Conservation (phyloP, 2,888 invertebrate genomes). For the Rotaria magnacalcarata region DNA sequence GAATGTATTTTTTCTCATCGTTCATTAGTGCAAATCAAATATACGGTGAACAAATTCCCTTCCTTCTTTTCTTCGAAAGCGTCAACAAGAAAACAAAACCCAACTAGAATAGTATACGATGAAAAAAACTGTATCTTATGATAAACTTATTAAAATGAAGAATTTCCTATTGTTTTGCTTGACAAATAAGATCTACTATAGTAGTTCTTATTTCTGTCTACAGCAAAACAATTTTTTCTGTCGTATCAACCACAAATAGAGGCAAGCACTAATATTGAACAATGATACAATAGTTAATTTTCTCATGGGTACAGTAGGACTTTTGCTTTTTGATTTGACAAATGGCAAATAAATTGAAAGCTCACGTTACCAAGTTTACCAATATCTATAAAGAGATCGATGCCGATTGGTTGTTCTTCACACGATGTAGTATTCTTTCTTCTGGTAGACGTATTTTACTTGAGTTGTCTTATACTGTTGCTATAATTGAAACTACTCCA, state of each 20-base stretch:
- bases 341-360: not conserved
- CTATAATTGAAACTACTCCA: not conserved
- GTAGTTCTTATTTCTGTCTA: not conserved
- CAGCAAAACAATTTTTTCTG: not conserved
- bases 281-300: not conserved
- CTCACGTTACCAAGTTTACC: not conserved
- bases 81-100: too few species aligned
- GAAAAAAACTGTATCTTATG: not conserved
- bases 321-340: not conserved
- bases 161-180: not conserved
- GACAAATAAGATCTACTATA: not conserved
- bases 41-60: too few species aligned
- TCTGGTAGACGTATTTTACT: not conserved
- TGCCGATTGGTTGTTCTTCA: not conserved
- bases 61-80: too few species aligned
- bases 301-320: not conserved
- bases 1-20: not conserved
- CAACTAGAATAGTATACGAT: not conserved
- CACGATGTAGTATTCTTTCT: not conserved
- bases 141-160: constrained; percentile 8
- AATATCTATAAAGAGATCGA: not conserved
- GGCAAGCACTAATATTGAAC: not conserved
- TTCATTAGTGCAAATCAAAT: not conserved
- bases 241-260: not conserved
- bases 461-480: not conserved